Evolutionary conservation across 2,113 vertebrate genomes (phyloP).

Genomic region (Xenopus laevis): DNA sequence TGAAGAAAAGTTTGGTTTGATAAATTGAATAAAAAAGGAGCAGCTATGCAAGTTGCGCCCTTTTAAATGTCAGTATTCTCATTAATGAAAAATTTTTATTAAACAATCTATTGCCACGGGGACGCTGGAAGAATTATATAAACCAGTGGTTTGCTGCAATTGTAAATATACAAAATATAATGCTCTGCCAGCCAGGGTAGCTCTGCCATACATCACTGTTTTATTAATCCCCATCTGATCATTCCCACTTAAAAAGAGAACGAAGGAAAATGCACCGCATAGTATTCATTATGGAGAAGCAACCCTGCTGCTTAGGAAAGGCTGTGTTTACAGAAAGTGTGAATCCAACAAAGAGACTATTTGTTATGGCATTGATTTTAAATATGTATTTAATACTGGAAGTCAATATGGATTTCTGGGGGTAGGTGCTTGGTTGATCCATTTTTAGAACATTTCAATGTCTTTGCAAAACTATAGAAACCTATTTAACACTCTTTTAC

Average conservation of each 20-base stretch:
- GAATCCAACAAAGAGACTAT: no score
- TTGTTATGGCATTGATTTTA: no score
- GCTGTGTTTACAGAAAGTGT: no score
- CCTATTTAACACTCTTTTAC: no score
- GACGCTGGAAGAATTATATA: slow-evolving; percentile 29
- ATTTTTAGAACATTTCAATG: no score
- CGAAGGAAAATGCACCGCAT: neutral
- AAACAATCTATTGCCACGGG: slow-evolving; percentile 30
- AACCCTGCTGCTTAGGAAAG: no score
- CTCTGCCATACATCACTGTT: slow-evolving; percentile 25
- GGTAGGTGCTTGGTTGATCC: no score
- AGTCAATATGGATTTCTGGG: no score
- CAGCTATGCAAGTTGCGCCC: neutral
- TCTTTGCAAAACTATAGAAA: no score
- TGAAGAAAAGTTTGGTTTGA: neutral
- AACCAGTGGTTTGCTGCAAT: slow-evolving; percentile 31
- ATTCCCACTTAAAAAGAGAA: slow-evolving; percentile 10
- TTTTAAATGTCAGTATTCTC: no score
- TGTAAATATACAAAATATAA: slow-evolving; percentile 42
- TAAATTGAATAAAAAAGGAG: slow-evolving; percentile 28
- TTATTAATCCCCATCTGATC: slow-evolving; percentile 40
- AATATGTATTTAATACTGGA: no score
- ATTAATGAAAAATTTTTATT: slow-evolving; percentile 41
- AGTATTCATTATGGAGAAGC: neutral
- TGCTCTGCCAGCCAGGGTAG: slow-evolving; percentile 1